Evolutionary conservation across 2,113 vertebrate species (phyloP), one percentile per base, ranked within the genome.

Genomic region (Varanus komodoensis): DNA sequence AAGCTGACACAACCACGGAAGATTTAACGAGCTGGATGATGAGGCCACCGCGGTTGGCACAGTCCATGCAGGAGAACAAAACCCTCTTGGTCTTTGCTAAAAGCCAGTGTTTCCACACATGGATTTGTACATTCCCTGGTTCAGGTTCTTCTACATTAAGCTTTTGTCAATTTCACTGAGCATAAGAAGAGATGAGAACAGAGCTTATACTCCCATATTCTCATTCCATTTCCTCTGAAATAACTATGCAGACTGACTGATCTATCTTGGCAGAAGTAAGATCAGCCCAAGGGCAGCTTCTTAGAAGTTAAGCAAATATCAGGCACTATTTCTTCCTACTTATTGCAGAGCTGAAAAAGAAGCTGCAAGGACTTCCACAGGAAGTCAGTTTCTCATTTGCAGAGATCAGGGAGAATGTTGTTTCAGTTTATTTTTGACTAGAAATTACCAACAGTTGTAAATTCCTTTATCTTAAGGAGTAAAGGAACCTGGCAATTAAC

Each of bases 1-100:
- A 86, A 85, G 78, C 90, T 90, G 94, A 87, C 71, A 87, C 82
- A 89, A 82, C 32, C 86, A 71, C 34, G 68, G 91, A 67, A 94
- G 92, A 78, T 92, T 92, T 52, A n/a, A 91, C 85, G 17, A 78
- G 79, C 34, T 34, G 78, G 48, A 54, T 52, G 67, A 71, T n/a
- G 67, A 82, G 78, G 50, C 48, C 67, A 6, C 57, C 73, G 9
- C 23, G 38, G 38, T 44, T 44, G n/a, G 7, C 73, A 19, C 15
- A 74, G 74, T 64, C 73, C 73, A 29, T 44, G 34, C 25, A 23
- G n/a, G 77, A 64, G 29, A 38, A 78, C 3, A 29, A 44, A 87
- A 64, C 67, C 82, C 64, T 2, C 0, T 23, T 4, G 32, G 89
- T 11, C 87, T 38, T 86, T 86, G 78, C 32, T 50, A n/a, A 68